Percentiles rank a stretch among this genome's conserved stretches.
Evolutionary conservation across 2,888 invertebrate species (phyloP).

Genomic region (Nymphalis urticae): DNA sequence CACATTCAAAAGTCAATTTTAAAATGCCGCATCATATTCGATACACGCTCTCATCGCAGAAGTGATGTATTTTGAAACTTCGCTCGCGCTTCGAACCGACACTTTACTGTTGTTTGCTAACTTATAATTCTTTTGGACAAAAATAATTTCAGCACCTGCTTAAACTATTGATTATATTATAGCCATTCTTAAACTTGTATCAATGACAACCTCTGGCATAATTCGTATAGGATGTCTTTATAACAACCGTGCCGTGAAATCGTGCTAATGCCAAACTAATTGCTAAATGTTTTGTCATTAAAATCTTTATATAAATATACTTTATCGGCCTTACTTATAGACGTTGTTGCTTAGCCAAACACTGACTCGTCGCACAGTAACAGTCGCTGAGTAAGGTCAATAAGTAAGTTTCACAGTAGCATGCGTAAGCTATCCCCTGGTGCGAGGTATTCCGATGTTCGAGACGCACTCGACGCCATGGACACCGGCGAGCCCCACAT

Average conservation of each 20-base stretch:
- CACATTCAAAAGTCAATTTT: background rate
- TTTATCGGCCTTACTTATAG: background rate
- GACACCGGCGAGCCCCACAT: no score
- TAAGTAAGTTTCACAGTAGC: no score
- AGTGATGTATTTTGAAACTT: constrained; percentile 53
- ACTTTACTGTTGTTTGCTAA: constrained; percentile 65
- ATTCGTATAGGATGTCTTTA: background rate
- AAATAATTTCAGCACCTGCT: constrained; percentile 35
- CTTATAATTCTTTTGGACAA: constrained; percentile 47
- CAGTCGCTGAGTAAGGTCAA: no score
- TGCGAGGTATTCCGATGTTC: no score
- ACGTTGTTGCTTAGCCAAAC: no score
- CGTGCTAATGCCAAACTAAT: background rate
- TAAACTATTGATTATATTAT: constrained; percentile 1
- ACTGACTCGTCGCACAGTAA: no score
- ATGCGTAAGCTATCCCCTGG: no score
- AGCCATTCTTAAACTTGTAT: constrained; percentile 1
- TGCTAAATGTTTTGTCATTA: background rate
- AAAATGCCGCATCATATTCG: constrained; percentile 8
- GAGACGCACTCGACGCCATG: no score
- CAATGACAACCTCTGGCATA: constrained; percentile 1
- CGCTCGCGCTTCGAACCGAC: constrained; percentile 58
- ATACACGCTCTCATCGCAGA: constrained; percentile 18
- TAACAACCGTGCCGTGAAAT: background rate
- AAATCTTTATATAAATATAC: background rate